These are phyloP conservation scores for Cerastoderma edule DNA, from an alignment of 2,888 invertebrate genomes.

Conservation along the genomic window DNA sequence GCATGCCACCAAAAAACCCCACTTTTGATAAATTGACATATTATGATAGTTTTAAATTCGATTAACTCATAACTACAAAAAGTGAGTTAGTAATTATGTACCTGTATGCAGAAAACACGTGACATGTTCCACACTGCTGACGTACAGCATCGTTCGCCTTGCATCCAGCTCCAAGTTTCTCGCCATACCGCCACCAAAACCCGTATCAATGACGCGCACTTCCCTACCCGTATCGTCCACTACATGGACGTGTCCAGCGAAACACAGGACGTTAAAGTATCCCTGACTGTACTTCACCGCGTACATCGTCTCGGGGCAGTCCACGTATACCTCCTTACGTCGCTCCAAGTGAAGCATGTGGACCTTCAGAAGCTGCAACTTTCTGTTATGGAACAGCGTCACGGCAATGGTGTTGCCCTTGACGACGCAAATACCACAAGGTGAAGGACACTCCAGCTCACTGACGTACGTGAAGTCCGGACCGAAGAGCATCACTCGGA, in stretches of 20 bases:
- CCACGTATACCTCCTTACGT: constrained; percentile 35
- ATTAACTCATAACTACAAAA: too few relatives aligned
- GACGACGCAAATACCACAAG: constrained; percentile 36
- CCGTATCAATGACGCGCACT: constrained; percentile 8
- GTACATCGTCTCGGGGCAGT: constrained; percentile 39
- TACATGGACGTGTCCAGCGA: constrained; percentile 47
- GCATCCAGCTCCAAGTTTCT: constrained; percentile 41
- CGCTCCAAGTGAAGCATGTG: constrained; percentile 41
- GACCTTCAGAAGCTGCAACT: constrained; percentile 48
- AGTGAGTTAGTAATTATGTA: too few relatives aligned
- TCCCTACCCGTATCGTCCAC: constrained; percentile 42
- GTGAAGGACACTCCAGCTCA: constrained; percentile 52
- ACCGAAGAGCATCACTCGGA: constrained; percentile 52
- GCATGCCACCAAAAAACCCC: too few relatives aligned
- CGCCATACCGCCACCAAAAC: constrained; percentile 33
- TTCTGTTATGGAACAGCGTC: constrained; percentile 50
- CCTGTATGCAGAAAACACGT: constrained; percentile 41
- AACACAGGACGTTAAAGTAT: constrained; percentile 39
- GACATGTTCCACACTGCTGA: constrained; percentile 41
- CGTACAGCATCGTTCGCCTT: constrained; percentile 26
- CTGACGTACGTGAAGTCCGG: constrained; percentile 45
- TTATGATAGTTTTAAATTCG: too few relatives aligned
- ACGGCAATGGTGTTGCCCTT: constrained; percentile 40
- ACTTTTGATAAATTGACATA: too few relatives aligned
- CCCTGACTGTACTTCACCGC: constrained; percentile 36